Evolutionary conservation across 2,888 invertebrate species (phyloP).

Genomic region (Ormyrus labotus): DNA sequence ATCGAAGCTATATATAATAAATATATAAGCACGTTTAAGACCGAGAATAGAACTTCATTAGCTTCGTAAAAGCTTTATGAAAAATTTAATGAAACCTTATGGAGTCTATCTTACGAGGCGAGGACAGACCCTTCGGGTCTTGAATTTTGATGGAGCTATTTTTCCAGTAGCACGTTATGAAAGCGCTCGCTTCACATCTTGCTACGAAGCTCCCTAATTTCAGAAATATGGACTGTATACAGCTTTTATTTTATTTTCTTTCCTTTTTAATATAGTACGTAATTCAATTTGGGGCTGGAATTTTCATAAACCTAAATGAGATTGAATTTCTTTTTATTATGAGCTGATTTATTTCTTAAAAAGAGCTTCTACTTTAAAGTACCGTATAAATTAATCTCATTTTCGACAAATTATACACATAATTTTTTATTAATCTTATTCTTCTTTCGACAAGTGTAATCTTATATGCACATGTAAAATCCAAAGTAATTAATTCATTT

Average conservation of each 20-base stretch:
- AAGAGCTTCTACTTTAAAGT: too few species aligned
- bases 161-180: constrained; percentile 15
- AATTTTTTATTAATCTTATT: too few species aligned
- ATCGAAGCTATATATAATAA: too few species aligned
- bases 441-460: too few species aligned
- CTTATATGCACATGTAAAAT: too few species aligned
- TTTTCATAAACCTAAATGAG: too few species aligned
- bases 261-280: neutral
- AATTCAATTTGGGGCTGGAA: too few species aligned
- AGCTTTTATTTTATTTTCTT: neutral
- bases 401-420: too few species aligned
- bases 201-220: constrained; percentile 1
- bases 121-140: constrained; percentile 17
- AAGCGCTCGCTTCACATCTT: constrained; percentile 10
- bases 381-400: too few species aligned
- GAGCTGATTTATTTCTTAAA: too few species aligned
- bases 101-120: neutral
- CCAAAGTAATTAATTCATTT: too few species aligned
- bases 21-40: neutral
- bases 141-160: constrained; percentile 34
- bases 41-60: constrained; percentile 26
- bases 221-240: neutral
- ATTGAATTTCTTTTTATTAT: too few species aligned
- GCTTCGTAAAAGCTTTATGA: constrained; percentile 27
- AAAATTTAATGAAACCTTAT: constrained; percentile 48